Evolutionary conservation across 2,888 invertebrate genomes (phyloP).

Genomic region (Phaedon cochleariae): DNA sequence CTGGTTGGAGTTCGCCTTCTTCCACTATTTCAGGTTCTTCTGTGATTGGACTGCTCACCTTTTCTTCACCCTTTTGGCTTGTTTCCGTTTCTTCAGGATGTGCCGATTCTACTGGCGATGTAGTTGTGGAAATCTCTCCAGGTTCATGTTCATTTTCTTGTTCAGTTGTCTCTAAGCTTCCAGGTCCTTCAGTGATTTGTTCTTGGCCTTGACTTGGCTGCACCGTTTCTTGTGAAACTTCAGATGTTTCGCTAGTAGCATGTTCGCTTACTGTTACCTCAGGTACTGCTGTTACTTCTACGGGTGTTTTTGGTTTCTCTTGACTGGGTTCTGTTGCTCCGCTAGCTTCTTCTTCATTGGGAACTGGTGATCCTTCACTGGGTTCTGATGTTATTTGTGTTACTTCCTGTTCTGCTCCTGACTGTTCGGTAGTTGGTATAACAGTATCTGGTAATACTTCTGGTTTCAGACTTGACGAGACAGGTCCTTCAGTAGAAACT

Average conservation of each 20-base stretch:
- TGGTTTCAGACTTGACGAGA: not conserved
- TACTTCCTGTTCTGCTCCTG: not conserved
- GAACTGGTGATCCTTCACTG: not conserved
- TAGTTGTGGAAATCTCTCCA: not conserved
- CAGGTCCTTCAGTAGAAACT: not conserved
- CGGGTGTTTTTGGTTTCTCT: not conserved
- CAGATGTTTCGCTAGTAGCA: conserved; percentile 9
- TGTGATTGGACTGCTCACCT: not conserved
- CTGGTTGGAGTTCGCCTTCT: not conserved
- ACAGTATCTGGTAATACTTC: not conserved
- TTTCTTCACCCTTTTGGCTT: not conserved
- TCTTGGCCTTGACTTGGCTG: conserved; percentile 8
- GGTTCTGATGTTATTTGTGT: not conserved
- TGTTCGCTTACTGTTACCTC: not conserved
- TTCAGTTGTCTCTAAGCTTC: not conserved
- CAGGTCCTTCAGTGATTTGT: conserved; percentile 18
- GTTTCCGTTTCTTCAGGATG: not conserved
- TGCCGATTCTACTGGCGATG: not conserved
- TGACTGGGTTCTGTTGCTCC: not conserved
- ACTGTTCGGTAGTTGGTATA: not conserved
- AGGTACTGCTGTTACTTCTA: not conserved
- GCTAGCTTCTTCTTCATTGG: conserved; percentile 4
- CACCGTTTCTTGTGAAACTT: conserved; percentile 17
- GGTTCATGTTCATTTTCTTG: not conserved
- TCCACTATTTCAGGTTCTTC: conserved; percentile 17